Percentiles rank a stretch among this genome's conserved stretches.
Conservation (phyloP, 1,140 invertebrate genomes). For the Nephila pilipes region DNA sequence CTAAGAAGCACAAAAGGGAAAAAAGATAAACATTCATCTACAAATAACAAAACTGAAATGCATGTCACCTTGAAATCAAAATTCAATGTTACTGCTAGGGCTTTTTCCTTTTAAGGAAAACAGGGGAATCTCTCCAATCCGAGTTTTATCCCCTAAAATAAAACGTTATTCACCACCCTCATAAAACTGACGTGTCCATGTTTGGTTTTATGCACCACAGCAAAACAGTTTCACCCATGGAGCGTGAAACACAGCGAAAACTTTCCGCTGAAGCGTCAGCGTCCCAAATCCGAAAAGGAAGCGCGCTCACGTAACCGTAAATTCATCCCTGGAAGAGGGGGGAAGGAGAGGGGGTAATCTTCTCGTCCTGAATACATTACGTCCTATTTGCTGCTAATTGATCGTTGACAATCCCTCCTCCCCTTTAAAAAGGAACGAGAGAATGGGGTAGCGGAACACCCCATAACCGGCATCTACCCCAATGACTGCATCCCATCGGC, state of each 20-base stretch:
- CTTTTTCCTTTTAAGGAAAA: no score
- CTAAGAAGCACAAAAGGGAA: no score
- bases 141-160: no score
- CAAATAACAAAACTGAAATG: no score
- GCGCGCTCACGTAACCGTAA: slow-evolving; percentile 47
- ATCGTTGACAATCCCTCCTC: slow-evolving; percentile 55
- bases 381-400: slow-evolving; percentile 66
- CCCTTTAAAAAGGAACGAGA: neutral
- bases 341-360: neutral
- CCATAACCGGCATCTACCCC: neutral
- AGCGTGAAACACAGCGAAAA: neutral
- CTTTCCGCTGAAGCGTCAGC: neutral
- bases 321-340: slow-evolving; percentile 5
- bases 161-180: no score
- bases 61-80: no score
- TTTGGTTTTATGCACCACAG: neutral
- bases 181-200: no score
- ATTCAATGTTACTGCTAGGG: no score
- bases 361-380: slow-evolving; percentile 65
- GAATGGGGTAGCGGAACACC: neutral
- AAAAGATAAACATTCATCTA: no score
- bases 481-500: slow-evolving; percentile 16
- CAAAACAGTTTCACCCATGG: neutral
- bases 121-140: no score
- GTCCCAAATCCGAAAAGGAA: slow-evolving; percentile 48